These are phyloP conservation scores for Clepsis dumicolana DNA, from an alignment of 2,888 invertebrate species.

Conservation along the genomic window DNA sequence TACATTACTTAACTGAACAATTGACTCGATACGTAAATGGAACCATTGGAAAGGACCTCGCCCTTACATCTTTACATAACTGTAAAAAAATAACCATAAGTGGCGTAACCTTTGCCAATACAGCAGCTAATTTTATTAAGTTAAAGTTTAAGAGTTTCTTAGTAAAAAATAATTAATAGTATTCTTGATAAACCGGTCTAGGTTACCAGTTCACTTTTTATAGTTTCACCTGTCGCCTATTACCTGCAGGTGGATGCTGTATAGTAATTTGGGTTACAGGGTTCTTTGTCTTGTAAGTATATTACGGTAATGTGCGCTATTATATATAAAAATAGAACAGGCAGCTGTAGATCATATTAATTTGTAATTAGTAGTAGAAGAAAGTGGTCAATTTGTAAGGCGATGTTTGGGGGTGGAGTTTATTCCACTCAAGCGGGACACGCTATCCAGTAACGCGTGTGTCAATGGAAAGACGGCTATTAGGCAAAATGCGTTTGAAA, in stretches of 20 bases:
- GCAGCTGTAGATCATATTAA: slow-evolving; percentile 15
- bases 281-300: background rate
- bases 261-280: slow-evolving; percentile 14
- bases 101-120: slow-evolving; percentile 19
- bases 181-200: slow-evolving; percentile 28
- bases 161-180: background rate
- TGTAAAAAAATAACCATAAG: slow-evolving; percentile 15
- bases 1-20: background rate
- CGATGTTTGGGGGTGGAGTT: too few relatives aligned
- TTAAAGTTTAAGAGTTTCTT: slow-evolving; percentile 3
- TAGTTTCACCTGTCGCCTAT: slow-evolving; percentile 19
- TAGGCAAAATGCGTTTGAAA: too few relatives aligned
- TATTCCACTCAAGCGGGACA: too few relatives aligned
- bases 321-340: slow-evolving; percentile 18
- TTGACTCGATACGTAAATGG: background rate
- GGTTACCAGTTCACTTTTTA: slow-evolving; percentile 18
- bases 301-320: slow-evolving; percentile 6
- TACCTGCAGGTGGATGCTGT: slow-evolving; percentile 28
- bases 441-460: too few relatives aligned
- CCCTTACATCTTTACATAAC: slow-evolving; percentile 37
- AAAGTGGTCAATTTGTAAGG: background rate
- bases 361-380: background rate
- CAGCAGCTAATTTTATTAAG: background rate
- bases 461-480: too few relatives aligned
- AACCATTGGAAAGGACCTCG: background rate